A percentile compares a stretch with the other conserved stretches of the same genome.
These are phyloP conservation scores for Epirrhoe alternata DNA, from an alignment of 2,888 invertebrate species.

Conservation along the genomic window DNA sequence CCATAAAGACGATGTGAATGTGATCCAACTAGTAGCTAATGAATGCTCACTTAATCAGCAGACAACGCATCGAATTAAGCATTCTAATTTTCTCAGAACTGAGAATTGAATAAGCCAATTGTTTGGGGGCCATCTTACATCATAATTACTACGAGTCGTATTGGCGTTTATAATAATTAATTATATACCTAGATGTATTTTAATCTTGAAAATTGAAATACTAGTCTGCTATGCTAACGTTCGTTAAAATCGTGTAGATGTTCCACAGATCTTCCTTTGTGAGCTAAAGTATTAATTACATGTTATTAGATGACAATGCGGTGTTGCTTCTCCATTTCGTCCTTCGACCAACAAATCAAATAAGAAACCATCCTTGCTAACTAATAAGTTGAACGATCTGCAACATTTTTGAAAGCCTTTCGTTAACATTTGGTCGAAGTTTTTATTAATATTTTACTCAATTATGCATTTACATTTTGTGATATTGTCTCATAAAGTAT, in stretches of 20 bases:
- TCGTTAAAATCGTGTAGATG: conserved; percentile 40
- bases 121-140: conserved; percentile 32
- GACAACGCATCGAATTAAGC: not conserved
- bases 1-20: not conserved
- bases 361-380: not conserved
- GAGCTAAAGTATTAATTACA: conserved; percentile 34
- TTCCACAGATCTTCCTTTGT: conserved; percentile 33
- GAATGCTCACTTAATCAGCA: not conserved
- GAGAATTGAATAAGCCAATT: conserved; percentile 23
- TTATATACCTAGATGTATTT: conserved; percentile 23
- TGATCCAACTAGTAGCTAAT: not conserved
- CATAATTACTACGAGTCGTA: conserved; percentile 25
- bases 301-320: conserved; percentile 21
- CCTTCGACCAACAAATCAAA: conserved; percentile 11
- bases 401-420: not conserved
- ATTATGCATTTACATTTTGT: conserved; percentile 65
- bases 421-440: conserved; percentile 17
- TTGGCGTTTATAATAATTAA: conserved; percentile 27
- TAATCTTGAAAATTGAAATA: conserved; percentile 30
- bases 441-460: conserved; percentile 15
- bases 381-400: not conserved
- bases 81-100: conserved; percentile 5
- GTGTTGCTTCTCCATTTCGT: conserved; percentile 23
- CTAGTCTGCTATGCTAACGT: conserved; percentile 47
- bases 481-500: conserved; percentile 50